Evolutionary conservation across 2,888 invertebrate genomes (phyloP), one percentile per base, ranked within the genome.

Genomic region (Xanthostigma xanthostigma): DNA sequence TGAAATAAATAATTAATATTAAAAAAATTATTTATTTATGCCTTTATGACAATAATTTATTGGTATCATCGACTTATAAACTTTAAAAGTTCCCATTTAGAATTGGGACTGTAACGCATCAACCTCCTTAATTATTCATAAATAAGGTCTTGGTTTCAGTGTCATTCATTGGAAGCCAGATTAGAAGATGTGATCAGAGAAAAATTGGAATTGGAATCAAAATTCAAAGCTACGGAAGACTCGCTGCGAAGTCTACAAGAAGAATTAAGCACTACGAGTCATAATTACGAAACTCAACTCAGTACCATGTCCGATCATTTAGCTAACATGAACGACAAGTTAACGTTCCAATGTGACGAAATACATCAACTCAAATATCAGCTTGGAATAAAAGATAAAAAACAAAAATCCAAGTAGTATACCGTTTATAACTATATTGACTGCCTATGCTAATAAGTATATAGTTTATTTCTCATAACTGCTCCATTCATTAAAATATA

Each of bases 261-360:
- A 62, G 84, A 84, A 62, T 68, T 85, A 43, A 69, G 72, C 53
- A 75, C 75, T n/a, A 78, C 78, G 3, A 74, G 59, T 53, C 60
- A 64, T 49, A 83, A 82, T 64, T 84, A 83, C 61, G 81, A 82
- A 62, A 67, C 72, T 36, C 85, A 86, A 61, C 66, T 86, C 47
- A 79, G 79, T 58, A 80, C 80, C 50, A 81, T 86, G 79, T 83
- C 81, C 55, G 84, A 85, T 58, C 84, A 85, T 66, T 68, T 86
- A 57, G 84, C 84, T 13, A 76, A 78, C 46, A 77, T 85, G 73
- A 84, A 84, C 67, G 93, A 93, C 57, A 91, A 89, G 68, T 75
- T 95, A 44, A 80, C 92, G 17, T 67, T 69, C 47, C 87, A 89
- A 61, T 82, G 84, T 62, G 89, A 90, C 67, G 77, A 83, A 62